Base-by-base conservation (phyloP, 2,113 vertebrate genomes). In the Pseudolaguvia tuberculata region DNA sequence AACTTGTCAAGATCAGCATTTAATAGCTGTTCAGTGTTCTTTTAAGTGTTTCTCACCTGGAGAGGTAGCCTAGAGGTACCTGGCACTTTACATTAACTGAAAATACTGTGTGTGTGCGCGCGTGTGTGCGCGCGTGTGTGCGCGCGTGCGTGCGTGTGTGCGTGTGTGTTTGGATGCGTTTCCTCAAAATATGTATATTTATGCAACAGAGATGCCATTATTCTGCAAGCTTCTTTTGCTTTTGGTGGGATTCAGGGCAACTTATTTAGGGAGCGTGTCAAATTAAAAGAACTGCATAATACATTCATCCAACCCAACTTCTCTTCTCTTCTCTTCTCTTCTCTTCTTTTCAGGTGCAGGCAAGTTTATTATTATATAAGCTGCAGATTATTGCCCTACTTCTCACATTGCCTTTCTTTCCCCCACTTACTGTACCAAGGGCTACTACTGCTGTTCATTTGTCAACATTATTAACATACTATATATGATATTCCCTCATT, bases 1-100 rank as follows among this genome's bases (percentile, higher is more conserved):
- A 90, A 89, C 85, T 88, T 89, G 90, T 90, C 89, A 88, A 82
- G 87, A 88, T 91, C 88, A 89, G 87, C 88, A 86, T 90, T 88
- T 90, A 90, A 87, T 86, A 79, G 83, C 87, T 88, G 81, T 75
- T 87, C 81, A 77, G 76, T 50, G 31, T 45, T 80, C 87, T 90
- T 88, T 88, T 79, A 89, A 87, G 85, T 85, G 77, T 80, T 53
- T 83, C 75, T 83, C 83, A 87, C 85, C 85, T 86, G 84, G 80
- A 87, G 83, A 87, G 83, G 85, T 85, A 88, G 88, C 88, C 86
- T 80, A 82, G 59, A 89, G 89, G 88, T 85, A 83, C 79, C 85
- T 89, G 86, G 87, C 87, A 85, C 76, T 77, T 87, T 75, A 83
- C 84, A 87, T 89, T 87, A 88, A 83, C 87, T 87, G 87, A 89